These are phyloP conservation scores for Eupleurogrammus muticus DNA, from an alignment of 2,797 vertebrate species.

Conservation along the genomic window DNA sequence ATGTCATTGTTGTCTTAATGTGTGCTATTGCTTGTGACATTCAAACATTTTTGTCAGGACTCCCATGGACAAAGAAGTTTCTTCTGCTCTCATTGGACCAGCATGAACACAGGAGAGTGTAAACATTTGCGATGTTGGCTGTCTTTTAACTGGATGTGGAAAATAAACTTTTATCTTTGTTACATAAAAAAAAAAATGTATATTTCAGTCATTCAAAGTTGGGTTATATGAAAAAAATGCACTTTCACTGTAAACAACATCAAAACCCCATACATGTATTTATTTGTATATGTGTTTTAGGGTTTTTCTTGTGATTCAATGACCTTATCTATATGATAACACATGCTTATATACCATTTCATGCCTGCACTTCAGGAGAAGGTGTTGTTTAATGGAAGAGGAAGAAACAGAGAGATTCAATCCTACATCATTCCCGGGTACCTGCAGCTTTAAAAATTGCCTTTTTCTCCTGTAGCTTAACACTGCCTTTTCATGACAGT, in stretches of 20 bases:
- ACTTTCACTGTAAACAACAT: not conserved
- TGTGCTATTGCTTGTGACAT: not conserved
- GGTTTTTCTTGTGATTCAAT: constrained; percentile 2
- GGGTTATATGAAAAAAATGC: too few species aligned
- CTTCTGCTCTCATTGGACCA: too few species aligned
- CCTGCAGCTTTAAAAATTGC: constrained; percentile 76
- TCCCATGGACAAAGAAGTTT: too few species aligned
- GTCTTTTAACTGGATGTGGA: not conserved
- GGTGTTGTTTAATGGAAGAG: constrained; percentile 47
- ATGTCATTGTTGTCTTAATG: too few species aligned
- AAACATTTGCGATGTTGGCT: not conserved
- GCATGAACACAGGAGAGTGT: not conserved
- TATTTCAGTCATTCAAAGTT: too few species aligned
- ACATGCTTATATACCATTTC: constrained; percentile 31
- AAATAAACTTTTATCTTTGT: not conserved
- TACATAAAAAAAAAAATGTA: too few species aligned
- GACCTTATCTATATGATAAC: constrained; percentile 27
- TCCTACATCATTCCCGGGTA: constrained; percentile 69
- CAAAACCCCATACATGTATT: not conserved
- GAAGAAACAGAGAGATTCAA: constrained; percentile 63
- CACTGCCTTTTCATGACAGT: constrained; percentile 82
- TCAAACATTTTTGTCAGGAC: not conserved
- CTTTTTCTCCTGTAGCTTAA: constrained; percentile 79
- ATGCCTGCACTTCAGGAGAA: constrained; percentile 28
- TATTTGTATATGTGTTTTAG: not conserved